Conservation (phyloP, 1,140 invertebrate species). For the Drosophila cardini region DNA sequence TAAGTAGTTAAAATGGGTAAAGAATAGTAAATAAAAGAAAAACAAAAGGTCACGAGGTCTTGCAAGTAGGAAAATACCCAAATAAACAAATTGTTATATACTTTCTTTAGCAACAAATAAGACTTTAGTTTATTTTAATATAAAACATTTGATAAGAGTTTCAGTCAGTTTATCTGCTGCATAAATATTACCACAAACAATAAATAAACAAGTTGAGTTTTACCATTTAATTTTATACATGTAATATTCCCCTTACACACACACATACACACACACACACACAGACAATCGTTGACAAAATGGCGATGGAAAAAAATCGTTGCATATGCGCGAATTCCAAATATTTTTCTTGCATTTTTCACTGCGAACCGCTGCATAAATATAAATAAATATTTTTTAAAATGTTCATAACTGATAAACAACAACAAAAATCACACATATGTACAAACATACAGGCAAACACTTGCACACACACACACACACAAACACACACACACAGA, state of each 20-base stretch:
- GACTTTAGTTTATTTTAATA: no score
- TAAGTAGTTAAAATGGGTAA: background rate
- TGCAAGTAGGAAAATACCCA: no score
- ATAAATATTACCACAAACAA: slow-evolving; percentile 8
- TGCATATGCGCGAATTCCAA: slow-evolving; percentile 51
- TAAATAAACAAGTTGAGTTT: slow-evolving; percentile 9
- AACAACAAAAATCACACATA: slow-evolving; percentile 36
- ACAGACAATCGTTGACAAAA: slow-evolving; percentile 2
- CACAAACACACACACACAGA: slow-evolving; percentile 17
- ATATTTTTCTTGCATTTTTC: slow-evolving; percentile 7
- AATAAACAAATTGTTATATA: no score
- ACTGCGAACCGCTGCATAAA: slow-evolving; percentile 34
- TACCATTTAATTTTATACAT: slow-evolving; percentile 24
- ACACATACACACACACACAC: background rate
- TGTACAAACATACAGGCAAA: slow-evolving; percentile 4
- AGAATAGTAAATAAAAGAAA: background rate
- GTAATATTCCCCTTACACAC: slow-evolving; percentile 3
- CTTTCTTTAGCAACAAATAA: no score
- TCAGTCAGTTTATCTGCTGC: background rate
- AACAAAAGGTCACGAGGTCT: no score
- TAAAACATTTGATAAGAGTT: no score
- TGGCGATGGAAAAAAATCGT: slow-evolving; percentile 29
- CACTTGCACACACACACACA: slow-evolving; percentile 10
- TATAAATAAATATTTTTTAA: slow-evolving; percentile 62
- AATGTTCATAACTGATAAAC: slow-evolving; percentile 52